Conservation (phyloP, 1,140 invertebrate genomes). For the Portunus trituberculatus region DNA sequence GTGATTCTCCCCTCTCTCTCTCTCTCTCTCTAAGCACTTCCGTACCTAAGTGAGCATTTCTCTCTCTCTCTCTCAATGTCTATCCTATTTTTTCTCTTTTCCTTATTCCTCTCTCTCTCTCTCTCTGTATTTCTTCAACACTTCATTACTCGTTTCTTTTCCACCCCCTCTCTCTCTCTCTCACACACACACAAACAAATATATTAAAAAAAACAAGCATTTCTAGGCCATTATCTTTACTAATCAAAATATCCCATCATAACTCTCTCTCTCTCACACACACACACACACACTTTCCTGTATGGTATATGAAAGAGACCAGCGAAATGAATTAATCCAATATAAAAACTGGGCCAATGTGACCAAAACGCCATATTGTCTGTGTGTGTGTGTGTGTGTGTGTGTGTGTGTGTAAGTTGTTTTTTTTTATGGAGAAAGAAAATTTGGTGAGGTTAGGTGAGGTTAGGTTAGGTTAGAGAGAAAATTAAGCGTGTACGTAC, state of each 20-base stretch:
- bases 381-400: too few species aligned
- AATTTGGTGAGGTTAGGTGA: neutral
- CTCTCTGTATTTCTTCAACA: neutral
- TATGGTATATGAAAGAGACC: neutral
- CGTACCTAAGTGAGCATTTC: neutral
- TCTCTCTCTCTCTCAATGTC: neutral
- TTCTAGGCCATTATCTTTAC: too few species aligned
- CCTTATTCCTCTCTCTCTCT: neutral
- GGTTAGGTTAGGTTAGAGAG: neutral
- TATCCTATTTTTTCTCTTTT: neutral
- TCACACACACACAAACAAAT: too few species aligned
- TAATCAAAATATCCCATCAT: too few species aligned
- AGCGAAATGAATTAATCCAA: neutral
- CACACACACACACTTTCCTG: neutral
- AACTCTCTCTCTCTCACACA: too few species aligned
- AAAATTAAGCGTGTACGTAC: neutral
- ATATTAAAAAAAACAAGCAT: too few species aligned
- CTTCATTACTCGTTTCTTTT: too few species aligned
- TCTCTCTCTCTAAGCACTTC: neutral
- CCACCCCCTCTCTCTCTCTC: too few species aligned
- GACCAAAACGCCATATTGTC: neutral
- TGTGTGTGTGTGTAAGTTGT: neutral
- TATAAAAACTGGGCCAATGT: neutral
- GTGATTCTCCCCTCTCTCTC: constrained; percentile 1
- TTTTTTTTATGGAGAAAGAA: neutral